These are phyloP conservation scores for Nemotelus pantherinus DNA, from an alignment of 2,888 invertebrate species.

Conservation along the genomic window DNA sequence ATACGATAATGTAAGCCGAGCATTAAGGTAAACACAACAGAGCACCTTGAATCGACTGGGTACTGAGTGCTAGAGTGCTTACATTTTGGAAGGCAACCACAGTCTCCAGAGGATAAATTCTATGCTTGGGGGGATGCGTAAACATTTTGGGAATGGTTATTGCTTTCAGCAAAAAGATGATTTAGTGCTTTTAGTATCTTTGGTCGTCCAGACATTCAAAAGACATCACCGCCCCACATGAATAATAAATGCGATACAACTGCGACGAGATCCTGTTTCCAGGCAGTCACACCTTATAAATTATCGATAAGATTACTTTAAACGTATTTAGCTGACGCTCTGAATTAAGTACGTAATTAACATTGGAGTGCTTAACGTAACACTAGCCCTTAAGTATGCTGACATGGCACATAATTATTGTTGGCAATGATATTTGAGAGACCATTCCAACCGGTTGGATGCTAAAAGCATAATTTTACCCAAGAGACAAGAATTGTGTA, in stretches of 20 bases:
- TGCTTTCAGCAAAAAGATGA: neutral
- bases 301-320: neutral
- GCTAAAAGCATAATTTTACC: too few relatives aligned
- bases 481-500: too few relatives aligned
- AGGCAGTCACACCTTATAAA: neutral
- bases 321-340: neutral
- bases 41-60: too few relatives aligned
- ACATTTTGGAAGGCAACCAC: neutral
- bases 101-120: neutral
- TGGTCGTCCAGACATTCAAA: neutral
- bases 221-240: neutral
- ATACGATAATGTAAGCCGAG: neutral
- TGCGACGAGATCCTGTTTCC: neutral
- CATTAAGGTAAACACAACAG: constrained; percentile 1
- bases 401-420: too few relatives aligned
- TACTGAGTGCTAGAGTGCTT: too few relatives aligned
- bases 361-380: neutral
- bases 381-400: too few relatives aligned
- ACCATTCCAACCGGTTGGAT: too few relatives aligned
- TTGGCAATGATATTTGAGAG: too few relatives aligned
- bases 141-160: neutral
- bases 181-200: neutral
- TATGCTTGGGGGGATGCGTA: neutral
- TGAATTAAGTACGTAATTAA: neutral
- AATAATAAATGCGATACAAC: neutral